Evolutionary conservation across 2,797 vertebrate genomes (phyloP), one percentile per base, ranked within the genome.

Genomic region (Naso thynnoides): DNA sequence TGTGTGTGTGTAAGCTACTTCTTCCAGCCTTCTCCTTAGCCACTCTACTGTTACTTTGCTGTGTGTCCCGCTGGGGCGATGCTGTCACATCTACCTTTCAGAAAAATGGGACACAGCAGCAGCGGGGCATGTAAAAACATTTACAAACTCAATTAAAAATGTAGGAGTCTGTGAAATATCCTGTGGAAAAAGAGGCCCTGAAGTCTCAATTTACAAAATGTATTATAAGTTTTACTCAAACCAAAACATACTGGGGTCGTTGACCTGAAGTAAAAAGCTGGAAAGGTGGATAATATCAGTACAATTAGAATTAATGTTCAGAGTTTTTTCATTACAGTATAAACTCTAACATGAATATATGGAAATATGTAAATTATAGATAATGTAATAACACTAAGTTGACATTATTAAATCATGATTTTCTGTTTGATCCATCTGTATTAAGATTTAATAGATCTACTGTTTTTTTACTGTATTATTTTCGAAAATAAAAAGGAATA

Each of bases 61-160:
- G 47, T 56, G 62, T 45, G 68, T 70, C 80, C 82, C 29, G 13
- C 71, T 72, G 73, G 76, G 70, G 42, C 66, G 27, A 58, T n/a
- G 62, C 83, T 82, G 71, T 74, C 73, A 79, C 61, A 42, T 68
- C 71, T 75, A 85, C 79, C 70, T 78, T 79, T 81, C 44, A 86
- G 79, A 70, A 85, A 79, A 86, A 73, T 70, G 64, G 81, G 68
- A 36, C 82, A 78, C 26, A 39, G 65, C 11, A 18, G 71, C 78
- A 80, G 57, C 36, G 2, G 71, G 65, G 72, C 72, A 57, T 64
- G 61, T 62, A 31, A 66, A 74, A 77, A 83, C 70, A 87, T 84
- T 81, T 83, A 73, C 63, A 79, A 63, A 84, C 79, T 73, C 47
- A 63, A 73, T 79, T 76, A 73, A 78, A 79, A 86, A 79, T 49